A percentile compares a stretch with the other conserved stretches of the same genome.
These are phyloP conservation scores for Pipistrellus kuhlii DNA, from an alignment of 2,797 vertebrate species.

Conservation along the genomic window DNA sequence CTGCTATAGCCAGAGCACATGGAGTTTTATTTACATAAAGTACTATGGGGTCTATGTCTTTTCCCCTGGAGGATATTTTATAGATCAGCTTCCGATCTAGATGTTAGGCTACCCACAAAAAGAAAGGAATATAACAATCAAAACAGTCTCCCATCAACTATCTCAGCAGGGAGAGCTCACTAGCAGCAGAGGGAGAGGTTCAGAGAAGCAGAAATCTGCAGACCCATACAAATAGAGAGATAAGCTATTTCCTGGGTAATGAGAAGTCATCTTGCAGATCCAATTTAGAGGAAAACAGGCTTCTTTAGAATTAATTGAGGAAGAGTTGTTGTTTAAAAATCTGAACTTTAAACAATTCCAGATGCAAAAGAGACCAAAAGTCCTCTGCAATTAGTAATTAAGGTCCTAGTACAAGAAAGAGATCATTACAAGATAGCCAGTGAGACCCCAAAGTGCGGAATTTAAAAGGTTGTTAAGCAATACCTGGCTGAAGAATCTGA, in stretches of 20 bases:
- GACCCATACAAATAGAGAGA: neutral
- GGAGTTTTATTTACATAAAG: neutral
- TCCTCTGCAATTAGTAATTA: slow-evolving; percentile 33
- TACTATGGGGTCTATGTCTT: neutral
- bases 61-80: neutral
- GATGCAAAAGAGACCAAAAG: neutral
- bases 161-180: slow-evolving; percentile 9
- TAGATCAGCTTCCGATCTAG: neutral
- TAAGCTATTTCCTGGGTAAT: slow-evolving; percentile 58
- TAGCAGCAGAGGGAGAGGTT: neutral
- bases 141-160: neutral
- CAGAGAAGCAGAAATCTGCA: slow-evolving; percentile 38
- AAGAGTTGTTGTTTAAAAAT: slow-evolving; percentile 60
- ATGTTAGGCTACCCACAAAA: neutral
- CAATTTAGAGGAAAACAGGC: slow-evolving; percentile 54
- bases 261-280: slow-evolving; percentile 47
- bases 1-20: neutral
- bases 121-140: neutral
- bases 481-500: neutral
- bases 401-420: slow-evolving; percentile 10
- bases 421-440: neutral
- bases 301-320: slow-evolving; percentile 46
- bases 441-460: neutral
- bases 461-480: neutral
- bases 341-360: slow-evolving; percentile 46